Evolutionary conservation across 2,113 vertebrate genomes (phyloP).

Genomic region (Megaceryle torquata): DNA sequence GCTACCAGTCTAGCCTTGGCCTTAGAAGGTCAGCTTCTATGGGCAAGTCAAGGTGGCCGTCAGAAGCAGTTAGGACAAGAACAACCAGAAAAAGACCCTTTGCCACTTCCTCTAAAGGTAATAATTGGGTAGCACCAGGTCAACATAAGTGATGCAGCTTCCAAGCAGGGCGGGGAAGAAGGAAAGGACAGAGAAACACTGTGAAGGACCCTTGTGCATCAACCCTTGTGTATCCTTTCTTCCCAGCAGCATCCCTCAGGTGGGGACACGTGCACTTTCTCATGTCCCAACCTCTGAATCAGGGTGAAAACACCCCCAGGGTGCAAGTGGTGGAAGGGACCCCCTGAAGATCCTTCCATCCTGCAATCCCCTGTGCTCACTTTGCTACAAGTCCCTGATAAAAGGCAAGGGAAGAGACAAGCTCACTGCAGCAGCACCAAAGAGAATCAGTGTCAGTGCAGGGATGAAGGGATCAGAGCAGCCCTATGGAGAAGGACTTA

Average conservation of each 20-base stretch:
- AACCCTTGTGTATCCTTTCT: neutral
- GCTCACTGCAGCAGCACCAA: no score
- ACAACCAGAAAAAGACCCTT: neutral
- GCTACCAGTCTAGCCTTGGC: neutral
- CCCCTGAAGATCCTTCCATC: no score
- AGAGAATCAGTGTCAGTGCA: no score
- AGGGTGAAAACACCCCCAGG: neutral
- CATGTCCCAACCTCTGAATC: neutral
- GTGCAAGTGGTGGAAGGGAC: neutral
- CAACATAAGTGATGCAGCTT: neutral
- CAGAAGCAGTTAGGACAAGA: neutral
- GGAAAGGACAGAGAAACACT: neutral
- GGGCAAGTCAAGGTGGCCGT: no score
- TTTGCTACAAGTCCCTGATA: no score
- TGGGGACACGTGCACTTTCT: neutral
- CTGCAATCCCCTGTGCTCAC: no score
- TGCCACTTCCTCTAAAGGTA: neutral
- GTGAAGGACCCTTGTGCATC: neutral
- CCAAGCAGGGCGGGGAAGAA: neutral
- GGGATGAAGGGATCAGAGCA: no score
- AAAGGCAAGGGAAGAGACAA: no score
- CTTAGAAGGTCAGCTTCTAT: neutral
- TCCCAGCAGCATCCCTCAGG: neutral
- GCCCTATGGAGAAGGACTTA: neutral
- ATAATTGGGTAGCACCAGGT: neutral